Conservation (phyloP, 2,888 invertebrate genomes). For the Eucera pruinosa region DNA sequence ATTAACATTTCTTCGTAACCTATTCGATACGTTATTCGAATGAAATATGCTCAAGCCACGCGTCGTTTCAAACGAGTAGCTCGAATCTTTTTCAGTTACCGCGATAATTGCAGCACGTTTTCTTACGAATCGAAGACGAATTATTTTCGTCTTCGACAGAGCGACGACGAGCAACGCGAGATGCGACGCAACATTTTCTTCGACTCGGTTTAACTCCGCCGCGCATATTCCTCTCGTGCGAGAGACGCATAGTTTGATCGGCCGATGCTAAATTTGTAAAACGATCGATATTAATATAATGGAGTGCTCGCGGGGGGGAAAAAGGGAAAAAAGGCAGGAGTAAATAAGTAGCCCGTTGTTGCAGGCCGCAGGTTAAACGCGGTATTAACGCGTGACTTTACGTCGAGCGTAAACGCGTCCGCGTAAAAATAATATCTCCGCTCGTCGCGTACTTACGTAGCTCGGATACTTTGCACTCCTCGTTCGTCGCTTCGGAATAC, state of each 20-base stretch:
- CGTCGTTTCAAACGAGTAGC: too few species aligned
- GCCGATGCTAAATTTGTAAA: constrained; percentile 38
- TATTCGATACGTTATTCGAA: too few species aligned
- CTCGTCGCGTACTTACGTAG: background rate
- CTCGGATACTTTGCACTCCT: too few species aligned
- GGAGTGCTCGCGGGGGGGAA: background rate
- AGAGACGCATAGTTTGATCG: background rate
- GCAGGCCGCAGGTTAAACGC: constrained; percentile 23
- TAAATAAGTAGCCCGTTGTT: constrained; percentile 18
- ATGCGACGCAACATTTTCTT: background rate
- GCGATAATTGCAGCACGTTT: too few species aligned
- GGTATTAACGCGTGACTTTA: constrained; percentile 36
- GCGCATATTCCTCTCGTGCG: constrained; percentile 5
- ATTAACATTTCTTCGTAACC: too few species aligned
- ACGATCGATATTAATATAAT: constrained; percentile 32
- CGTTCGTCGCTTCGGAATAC: too few species aligned
- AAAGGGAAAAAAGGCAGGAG: constrained; percentile 16
- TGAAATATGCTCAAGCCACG: too few species aligned
- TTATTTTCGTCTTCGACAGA: too few species aligned
- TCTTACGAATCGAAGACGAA: too few species aligned
- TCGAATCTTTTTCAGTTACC: too few species aligned
- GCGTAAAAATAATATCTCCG: constrained; percentile 47
- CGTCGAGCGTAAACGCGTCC: constrained; percentile 33
- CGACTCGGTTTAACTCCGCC: background rate
- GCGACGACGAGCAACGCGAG: too few species aligned